A percentile compares a stretch with the other conserved stretches of the same genome.
phyloP scores from a whole-genome alignment of 2,888 invertebrate genomes.

The Drosophila rubida region DNA sequence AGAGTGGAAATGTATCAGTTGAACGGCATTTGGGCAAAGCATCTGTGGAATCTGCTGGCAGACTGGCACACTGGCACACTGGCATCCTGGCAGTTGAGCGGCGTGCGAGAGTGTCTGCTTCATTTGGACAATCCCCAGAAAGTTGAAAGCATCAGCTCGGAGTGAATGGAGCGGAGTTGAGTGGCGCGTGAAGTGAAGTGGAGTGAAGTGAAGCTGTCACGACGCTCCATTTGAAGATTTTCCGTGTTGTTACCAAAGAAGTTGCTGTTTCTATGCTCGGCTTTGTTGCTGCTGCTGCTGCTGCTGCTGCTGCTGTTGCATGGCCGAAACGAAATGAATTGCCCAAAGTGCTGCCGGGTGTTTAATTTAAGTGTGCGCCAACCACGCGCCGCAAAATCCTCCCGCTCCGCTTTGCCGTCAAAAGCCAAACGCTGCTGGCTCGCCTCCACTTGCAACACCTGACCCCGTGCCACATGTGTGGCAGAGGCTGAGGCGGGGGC shows the following conservation, averaged over 20 bases:
- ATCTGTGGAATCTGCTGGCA: conserved; percentile 20
- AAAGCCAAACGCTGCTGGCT: conserved; percentile 28
- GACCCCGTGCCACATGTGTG: conserved; percentile 22
- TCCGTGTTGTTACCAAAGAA: conserved; percentile 36
- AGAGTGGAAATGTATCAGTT: neutral
- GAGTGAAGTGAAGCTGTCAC: conserved; percentile 49
- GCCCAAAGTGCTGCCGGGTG: conserved; percentile 72
- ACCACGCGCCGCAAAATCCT: conserved; percentile 23
- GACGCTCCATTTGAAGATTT: conserved; percentile 47
- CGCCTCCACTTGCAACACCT: conserved; percentile 28
- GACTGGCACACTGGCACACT: no score
- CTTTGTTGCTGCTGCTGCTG: neutral
- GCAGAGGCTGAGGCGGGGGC: neutral
- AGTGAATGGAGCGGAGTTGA: neutral
- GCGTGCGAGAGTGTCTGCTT: conserved; percentile 4
- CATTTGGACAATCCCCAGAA: conserved; percentile 15
- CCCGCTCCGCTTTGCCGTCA: conserved; percentile 9
- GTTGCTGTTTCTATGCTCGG: neutral
- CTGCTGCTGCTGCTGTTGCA: conserved; percentile 17
- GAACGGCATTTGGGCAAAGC: conserved; percentile 13
- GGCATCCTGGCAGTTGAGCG: no score
- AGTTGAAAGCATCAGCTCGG: neutral
- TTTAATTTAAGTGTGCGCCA: conserved; percentile 73
- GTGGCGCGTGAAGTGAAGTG: neutral
- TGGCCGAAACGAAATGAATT: conserved; percentile 64